A percentile compares a stretch with the other conserved stretches of the same genome.
Evolutionary conservation across 1,140 invertebrate species (phyloP).

Genomic region (Micrasema longulum): DNA sequence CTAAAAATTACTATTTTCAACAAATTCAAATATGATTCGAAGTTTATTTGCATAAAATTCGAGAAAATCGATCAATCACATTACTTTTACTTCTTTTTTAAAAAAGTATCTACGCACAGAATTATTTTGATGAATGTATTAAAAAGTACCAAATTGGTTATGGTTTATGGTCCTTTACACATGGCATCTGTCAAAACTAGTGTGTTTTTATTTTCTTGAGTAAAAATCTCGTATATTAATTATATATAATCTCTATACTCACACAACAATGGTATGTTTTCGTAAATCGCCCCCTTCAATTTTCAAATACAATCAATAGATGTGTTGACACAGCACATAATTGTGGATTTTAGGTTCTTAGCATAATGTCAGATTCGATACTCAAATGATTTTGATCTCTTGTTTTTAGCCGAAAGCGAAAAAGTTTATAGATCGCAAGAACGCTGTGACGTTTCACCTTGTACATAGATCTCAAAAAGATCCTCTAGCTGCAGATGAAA

Average conservation of each 20-base stretch:
- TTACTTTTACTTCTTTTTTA: too few relatives aligned
- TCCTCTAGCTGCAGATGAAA: conserved; percentile 89
- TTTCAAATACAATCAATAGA: not conserved
- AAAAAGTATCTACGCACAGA: too few relatives aligned
- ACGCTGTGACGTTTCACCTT: conserved; percentile 90
- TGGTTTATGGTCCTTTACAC: conserved; percentile 43
- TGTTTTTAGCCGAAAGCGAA: conserved; percentile 79
- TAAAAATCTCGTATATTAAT: not conserved
- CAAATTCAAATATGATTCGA: too few relatives aligned
- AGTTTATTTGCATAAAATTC: too few relatives aligned
- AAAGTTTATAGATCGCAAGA: conserved; percentile 93
- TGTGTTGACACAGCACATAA: too few relatives aligned
- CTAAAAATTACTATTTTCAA: too few relatives aligned
- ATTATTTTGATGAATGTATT: too few relatives aligned
- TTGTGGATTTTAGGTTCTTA: too few relatives aligned
- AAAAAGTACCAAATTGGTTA: conserved; percentile 33
- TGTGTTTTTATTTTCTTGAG: conserved; percentile 11
- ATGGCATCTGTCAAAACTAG: conserved; percentile 33
- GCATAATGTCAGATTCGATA: not conserved
- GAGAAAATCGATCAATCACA: too few relatives aligned
- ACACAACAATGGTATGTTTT: conserved; percentile 21
- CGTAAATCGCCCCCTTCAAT: not conserved
- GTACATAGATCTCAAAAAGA: conserved; percentile 94
- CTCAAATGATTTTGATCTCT: conserved; percentile 27
- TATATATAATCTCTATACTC: conserved; percentile 1